A percentile compares a stretch with the other conserved stretches of the same genome.
These are phyloP conservation scores for Sinocyclocheilus grahami DNA, from an alignment of 2,113 vertebrate species.

Conservation along the genomic window DNA sequence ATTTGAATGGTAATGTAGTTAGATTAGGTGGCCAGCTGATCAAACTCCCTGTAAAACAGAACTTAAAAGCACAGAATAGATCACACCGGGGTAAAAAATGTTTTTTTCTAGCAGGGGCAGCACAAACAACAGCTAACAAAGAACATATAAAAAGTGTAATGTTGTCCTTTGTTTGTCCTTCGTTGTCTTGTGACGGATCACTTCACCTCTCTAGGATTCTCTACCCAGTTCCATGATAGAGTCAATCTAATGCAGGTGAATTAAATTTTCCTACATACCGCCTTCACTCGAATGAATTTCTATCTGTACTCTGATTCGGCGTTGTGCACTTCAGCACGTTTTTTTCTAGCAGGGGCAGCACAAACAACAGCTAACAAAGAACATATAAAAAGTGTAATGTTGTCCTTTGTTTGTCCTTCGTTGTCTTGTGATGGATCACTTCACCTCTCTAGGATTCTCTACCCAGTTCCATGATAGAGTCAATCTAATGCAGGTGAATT, in stretches of 20 bases:
- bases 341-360: neutral
- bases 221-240: neutral
- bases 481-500: slow-evolving; percentile 7
- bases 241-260: slow-evolving; percentile 7
- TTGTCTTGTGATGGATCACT: neutral
- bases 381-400: neutral
- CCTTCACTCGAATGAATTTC: neutral
- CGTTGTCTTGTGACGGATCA: neutral
- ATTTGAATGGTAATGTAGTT: no score
- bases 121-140: neutral
- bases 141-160: neutral
- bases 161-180: no score
- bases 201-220: neutral
- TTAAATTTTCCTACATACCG: neutral
- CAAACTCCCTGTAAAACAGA: neutral
- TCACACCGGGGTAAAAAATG: no score
- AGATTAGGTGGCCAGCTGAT: no score
- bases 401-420: neutral
- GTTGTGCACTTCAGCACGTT: neutral
- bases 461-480: neutral
- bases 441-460: neutral
- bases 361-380: neutral
- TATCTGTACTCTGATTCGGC: neutral
- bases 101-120: neutral
- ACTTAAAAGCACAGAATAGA: no score